Base-by-base conservation (phyloP, 2,888 invertebrate genomes). In the Microdon myrmicae region DNA sequence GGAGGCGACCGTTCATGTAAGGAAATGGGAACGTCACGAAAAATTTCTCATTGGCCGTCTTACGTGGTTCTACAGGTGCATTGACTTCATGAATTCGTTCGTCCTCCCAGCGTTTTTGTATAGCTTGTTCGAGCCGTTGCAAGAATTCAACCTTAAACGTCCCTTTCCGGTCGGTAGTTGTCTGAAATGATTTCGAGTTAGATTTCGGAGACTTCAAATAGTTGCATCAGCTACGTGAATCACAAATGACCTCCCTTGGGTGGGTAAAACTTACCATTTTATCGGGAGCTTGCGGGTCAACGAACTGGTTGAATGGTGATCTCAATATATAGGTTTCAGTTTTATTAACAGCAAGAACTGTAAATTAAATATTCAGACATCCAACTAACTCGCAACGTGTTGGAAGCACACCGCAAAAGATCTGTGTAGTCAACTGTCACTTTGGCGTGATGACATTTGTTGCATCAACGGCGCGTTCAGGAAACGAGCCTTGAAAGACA, bases 1-100 rank as follows among this genome's bases (percentile, higher is more conserved):
- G 99, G 45, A 99, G 85, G 32, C 94, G 87, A 6, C 99, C 99
- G 84, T 99, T 99, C 98, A 99, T 99, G 75, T 99, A 99, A 0
- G 99, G 99, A 81, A 89, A 99, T 1, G 99, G 99, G 82, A 99
- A 99, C 2, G 96, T 96, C 22, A 90, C 91, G 69, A 96, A 82
- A 76, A 90, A 98, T 75, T 98, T 99, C 67, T 92, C 92, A 72
- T 86, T 82, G 4, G 76, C 74, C 9, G 81, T 78, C 71, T 83
- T 84, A 58, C 81, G 85, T 56, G 82, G 80, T 4, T 83, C 79
- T 9, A 76, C 74, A 0, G 90, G 90, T 2, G 94, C 94, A 82
- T 98, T 89, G 41, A 84, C 81, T 81, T 98, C 94, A 77, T 90
- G 92, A 2, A 84, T 83, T 73, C 90, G 91, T 48, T 88, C 87